Evolutionary conservation across 1,140 invertebrate genomes (phyloP), one percentile per base, ranked within the genome.

Genomic region (Zophobas morio): DNA sequence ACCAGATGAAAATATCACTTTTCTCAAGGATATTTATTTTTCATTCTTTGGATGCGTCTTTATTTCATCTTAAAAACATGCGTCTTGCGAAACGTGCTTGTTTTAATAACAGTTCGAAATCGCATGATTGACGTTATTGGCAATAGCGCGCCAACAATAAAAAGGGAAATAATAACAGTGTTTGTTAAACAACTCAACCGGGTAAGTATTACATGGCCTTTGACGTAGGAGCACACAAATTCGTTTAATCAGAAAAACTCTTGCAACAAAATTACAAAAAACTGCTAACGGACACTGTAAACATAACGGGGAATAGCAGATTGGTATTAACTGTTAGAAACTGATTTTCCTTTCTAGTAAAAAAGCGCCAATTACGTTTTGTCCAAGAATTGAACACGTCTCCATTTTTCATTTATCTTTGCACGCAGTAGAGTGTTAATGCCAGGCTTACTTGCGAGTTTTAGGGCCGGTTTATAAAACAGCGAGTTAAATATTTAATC

Each of bases 191-290:
- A 53, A 32, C 35, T 73, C 35, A 1, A 46, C 49, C 56, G 71
- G 39, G 54, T 73, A 73, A 73, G 71, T 73, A 36, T 73, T 73
- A 73, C 71, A 73, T 53, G 49, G 71, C 49, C 71, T 73, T 39
- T 72, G 35, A 66, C 37, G 34, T 36, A 36, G 42, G 8, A 39
- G 37, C 56, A 60, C 56, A 37, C 56, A 37, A 60, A 33, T 57
- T 37, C 57, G 36, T 20, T 20, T 20, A 20, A 20, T 20, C 20
- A 20, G 20, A 20, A 20, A 20, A 20, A 20, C 20, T 20, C 20
- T 20, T 20, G 20, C 20, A 20, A 20, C 20, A 20, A 20, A 20
- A 20, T 20, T 20, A 20, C 60, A 66, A 66, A 63, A 66, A 66
- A 42, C 37, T 5, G 8, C 6, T 63, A 63, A 63, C 57, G 57